These are phyloP conservation scores for Strix aluco DNA, from an alignment of 2,113 vertebrate genomes.

Conservation along the genomic window DNA sequence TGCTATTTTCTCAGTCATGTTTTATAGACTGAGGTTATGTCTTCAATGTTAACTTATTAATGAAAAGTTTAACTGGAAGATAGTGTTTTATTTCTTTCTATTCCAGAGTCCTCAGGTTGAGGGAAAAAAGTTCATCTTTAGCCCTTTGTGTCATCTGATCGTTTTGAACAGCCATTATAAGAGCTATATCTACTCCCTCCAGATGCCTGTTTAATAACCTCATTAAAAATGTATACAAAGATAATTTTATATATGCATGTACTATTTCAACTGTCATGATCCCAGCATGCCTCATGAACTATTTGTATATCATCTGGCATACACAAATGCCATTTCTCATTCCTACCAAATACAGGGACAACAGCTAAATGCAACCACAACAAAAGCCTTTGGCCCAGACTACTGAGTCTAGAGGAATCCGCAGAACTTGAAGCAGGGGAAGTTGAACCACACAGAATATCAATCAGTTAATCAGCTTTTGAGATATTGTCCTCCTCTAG, in stretches of 20 bases:
- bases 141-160: neutral
- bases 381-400: neutral
- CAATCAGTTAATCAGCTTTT: neutral
- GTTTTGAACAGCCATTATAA: neutral
- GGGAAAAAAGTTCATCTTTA: neutral
- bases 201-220: neutral
- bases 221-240: neutral
- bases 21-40: neutral
- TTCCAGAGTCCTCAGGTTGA: neutral
- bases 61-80: neutral
- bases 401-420: neutral
- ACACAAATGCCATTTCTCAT: neutral
- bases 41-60: neutral
- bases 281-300: neutral
- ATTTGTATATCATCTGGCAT: neutral
- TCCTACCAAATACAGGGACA: neutral
- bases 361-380: neutral
- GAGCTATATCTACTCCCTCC: neutral
- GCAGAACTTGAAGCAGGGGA: neutral
- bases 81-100: neutral
- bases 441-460: neutral
- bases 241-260: neutral
- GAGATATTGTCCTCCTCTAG: neutral
- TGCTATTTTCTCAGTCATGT: neutral
- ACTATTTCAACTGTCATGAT: neutral